Evolutionary conservation across 2,888 invertebrate genomes (phyloP).

Genomic region (Timema podura): DNA sequence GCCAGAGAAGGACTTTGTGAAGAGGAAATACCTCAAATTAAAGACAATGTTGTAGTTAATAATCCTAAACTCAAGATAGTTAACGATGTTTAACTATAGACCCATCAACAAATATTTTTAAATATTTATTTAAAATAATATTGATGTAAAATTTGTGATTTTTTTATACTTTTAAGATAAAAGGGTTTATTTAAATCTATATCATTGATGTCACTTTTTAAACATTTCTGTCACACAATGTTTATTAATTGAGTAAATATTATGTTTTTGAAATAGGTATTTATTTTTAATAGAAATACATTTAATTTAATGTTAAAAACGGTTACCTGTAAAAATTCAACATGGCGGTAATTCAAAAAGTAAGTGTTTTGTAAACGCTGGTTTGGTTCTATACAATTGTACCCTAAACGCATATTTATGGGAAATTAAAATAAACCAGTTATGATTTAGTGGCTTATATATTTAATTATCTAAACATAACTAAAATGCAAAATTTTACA

Average conservation of each 20-base stretch:
- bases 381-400: background rate
- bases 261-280: constrained; percentile 34
- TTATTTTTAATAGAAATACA: background rate
- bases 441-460: too few species aligned
- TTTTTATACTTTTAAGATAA: too few species aligned
- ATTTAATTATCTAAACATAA: background rate
- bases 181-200: too few species aligned
- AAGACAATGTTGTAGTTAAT: too few species aligned
- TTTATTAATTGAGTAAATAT: constrained; percentile 17
- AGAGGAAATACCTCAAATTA: constrained; percentile 21
- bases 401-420: background rate
- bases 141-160: too few species aligned
- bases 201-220: too few species aligned
- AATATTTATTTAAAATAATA: too few species aligned
- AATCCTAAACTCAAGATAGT: too few species aligned
- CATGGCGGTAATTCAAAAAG: constrained; percentile 18
- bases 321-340: background rate
- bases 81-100: too few species aligned
- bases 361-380: background rate
- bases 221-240: too few species aligned
- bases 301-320: background rate
- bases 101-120: too few species aligned
- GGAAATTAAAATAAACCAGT: too few species aligned
- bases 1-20: constrained; percentile 35
- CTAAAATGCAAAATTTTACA: background rate